phyloP scores from a whole-genome alignment of 1,140 invertebrate genomes.

The Achatina immaculata region DNA sequence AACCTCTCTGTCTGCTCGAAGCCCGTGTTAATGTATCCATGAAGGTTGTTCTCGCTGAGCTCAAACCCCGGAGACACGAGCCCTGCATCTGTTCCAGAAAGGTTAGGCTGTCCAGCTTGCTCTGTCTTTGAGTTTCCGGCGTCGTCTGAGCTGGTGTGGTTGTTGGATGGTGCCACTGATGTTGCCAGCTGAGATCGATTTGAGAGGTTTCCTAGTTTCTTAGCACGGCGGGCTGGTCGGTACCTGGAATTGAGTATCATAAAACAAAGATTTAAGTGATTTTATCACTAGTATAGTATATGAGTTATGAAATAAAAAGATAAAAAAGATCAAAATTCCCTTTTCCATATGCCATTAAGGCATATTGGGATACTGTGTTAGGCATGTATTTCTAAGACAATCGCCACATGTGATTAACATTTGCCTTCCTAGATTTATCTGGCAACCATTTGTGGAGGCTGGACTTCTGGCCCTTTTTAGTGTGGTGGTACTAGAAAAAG shows the following conservation, averaged over 20 bases:
- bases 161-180: not conserved
- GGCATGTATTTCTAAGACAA: no score
- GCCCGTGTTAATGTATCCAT: not conserved
- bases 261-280: not conserved
- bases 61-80: not conserved
- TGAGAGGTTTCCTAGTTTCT: not conserved
- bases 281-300: not conserved
- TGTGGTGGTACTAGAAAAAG: no score
- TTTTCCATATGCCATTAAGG: no score
- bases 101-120: not conserved
- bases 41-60: not conserved
- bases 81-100: not conserved
- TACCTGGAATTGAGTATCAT: not conserved
- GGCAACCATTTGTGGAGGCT: no score
- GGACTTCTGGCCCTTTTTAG: no score
- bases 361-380: no score
- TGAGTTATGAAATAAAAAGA: not conserved
- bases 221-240: not conserved
- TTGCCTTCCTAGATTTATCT: no score
- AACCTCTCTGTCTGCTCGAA: not conserved
- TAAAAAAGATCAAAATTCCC: not conserved
- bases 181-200: not conserved
- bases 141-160: not conserved
- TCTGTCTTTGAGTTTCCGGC: not conserved
- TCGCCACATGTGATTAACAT: no score